Evolutionary conservation across 2,113 vertebrate genomes (phyloP).

Genomic region (Corythaeola cristata): DNA sequence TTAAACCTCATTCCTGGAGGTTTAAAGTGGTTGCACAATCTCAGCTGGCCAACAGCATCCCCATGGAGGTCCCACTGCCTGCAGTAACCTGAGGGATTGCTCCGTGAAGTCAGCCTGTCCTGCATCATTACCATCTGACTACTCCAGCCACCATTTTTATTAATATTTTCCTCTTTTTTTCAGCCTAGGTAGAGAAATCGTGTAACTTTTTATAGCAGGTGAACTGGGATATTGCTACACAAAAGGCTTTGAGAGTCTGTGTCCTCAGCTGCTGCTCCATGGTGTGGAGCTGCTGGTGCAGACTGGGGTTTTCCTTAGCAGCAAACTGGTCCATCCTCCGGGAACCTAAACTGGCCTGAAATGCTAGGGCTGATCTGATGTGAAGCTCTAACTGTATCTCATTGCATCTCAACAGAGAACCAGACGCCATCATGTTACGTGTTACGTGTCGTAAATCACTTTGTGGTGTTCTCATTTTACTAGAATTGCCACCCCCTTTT

Average conservation of each 20-base stretch:
- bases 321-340: background rate
- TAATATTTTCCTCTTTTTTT: background rate
- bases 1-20: background rate
- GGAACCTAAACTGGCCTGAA: background rate
- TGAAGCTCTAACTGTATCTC: background rate
- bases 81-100: background rate
- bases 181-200: background rate
- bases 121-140: background rate
- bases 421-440: rapidly evolving
- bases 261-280: background rate
- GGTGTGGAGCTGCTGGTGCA: background rate
- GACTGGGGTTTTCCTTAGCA: background rate
- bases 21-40: background rate
- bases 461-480: background rate
- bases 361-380: rapidly evolving
- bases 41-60: background rate
- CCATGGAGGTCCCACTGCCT: background rate
- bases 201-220: rapidly evolving
- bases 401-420: background rate
- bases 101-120: background rate
- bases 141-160: background rate
- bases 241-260: background rate
- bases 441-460: background rate
- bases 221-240: background rate
- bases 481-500: background rate